Evolutionary conservation across 1,140 invertebrate species (phyloP), one percentile per base, ranked within the genome.

Genomic region (Bombus sylvicola): DNA sequence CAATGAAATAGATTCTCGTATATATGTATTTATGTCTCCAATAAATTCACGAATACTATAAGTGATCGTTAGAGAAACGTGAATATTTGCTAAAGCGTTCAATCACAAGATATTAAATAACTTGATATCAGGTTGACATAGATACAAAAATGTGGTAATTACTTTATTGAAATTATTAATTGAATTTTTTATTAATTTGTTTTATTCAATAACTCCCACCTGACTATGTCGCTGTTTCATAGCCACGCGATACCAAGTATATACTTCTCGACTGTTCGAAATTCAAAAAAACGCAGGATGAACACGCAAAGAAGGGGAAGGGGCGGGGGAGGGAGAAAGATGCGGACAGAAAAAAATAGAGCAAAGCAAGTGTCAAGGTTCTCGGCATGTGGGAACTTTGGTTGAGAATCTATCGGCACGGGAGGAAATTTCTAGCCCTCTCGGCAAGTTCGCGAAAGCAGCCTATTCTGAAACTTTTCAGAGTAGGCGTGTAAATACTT

Each of bases 401-500:
- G 25, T 31, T n/a, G 12, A 15, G 69, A 72, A 62, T 62, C n/a
- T 64, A 34, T 28, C 71, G 81, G 39, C 57, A 64, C 0, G 57
- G 25, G 31, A 37, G 47, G 39, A 74, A 82, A 82, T 75, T 82
- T 83, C 57, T 76, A 83, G 41, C 41, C 41, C 59, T 34, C 72
- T 47, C n/a, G 2, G 10, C 57, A 83, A 83, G 57, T 75, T 83
- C 59, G 4, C 25, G 73, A 43, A 64, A n/a, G 72, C 72, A 31
- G 28, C 53, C 59, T 9, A 39, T 57, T 69, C 25, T 8, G 9
- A 47, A 83, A 83, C 31, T 83, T 83, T 62, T 3, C 31, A 83
- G 43, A 25, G 34, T 25, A 31, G 57, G 39, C 41, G 53, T 74
- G 71, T 47, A 75, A 34, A 22, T 37, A 37, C n/a, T 31, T 31